Evolutionary conservation across 2,113 vertebrate species (phyloP), one percentile per base, ranked within the genome.

Genomic region (Cyanistes caeruleus): DNA sequence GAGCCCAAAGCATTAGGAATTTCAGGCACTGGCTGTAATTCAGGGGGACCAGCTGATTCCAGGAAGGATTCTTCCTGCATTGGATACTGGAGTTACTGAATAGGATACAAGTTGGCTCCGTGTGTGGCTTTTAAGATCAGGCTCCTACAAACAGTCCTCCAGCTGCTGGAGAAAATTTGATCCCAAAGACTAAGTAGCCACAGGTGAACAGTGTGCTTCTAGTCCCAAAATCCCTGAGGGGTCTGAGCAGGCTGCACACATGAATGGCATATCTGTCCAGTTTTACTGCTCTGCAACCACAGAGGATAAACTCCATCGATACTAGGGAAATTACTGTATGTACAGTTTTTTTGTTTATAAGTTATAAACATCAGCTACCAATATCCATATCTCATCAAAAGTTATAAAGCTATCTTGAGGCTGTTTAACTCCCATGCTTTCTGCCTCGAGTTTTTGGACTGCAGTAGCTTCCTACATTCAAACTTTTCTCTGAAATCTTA

Each of bases 401-500:
- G 35, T 74, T 21, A 11, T 5, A 11, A 55, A 62, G 46, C 41
- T 60, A 56, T 20, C 41, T 11, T 25, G 37, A 67, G 39, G 31
- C 21, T 84, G 51, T 58, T 89, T 79, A 87, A 87, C 68, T 91
- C 28, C 24, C 56, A 8, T 53, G 21, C 27, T 44, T 85, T 76
- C 30, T 85, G 37, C 30, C 27, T n/a, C 31, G 55, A 93, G 30
- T 35, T 65, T 70, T 72, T 81, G 3, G 28, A 28, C 70, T 93
- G 13, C 10, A 11, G 58, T 83, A 30, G 22, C 35, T 74, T 64
- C 27, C 25, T 10, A 2, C 28, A 22, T 86, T 92, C 48, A 90
- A 19, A 63, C 52, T 93, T 88, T 67, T 62, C 60, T 96, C 41
- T 88, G 64, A 72, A 90, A 73, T 28, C 28, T 62, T 74, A 87